These are phyloP conservation scores for Parnassius smintheus DNA, from an alignment of 2,888 invertebrate genomes.

Conservation along the genomic window DNA sequence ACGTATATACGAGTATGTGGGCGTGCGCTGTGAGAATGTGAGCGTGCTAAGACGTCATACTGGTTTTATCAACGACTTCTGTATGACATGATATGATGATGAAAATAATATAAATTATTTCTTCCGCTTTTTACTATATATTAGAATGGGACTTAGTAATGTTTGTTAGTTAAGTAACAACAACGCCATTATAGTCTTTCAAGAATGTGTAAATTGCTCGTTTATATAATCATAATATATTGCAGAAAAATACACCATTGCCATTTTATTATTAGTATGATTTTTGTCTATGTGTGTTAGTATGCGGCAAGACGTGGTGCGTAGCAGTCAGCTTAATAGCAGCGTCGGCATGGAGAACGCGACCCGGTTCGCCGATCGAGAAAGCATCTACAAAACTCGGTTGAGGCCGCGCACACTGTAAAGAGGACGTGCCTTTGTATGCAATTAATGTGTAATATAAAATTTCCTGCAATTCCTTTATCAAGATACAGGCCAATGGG, in stretches of 20 bases:
- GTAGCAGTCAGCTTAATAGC: conserved; percentile 42
- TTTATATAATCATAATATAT: too few species aligned
- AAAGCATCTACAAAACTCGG: conserved; percentile 81
- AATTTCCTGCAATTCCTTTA: conserved; percentile 24
- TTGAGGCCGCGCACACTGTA: conserved; percentile 71
- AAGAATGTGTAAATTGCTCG: too few species aligned
- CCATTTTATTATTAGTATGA: conserved; percentile 17
- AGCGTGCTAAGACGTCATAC: not conserved
- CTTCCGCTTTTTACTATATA: too few species aligned
- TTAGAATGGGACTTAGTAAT: too few species aligned
- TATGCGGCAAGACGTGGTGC: conserved; percentile 35
- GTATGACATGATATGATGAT: not conserved
- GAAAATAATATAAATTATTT: not conserved
- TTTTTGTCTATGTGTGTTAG: conserved; percentile 42
- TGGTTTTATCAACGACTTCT: not conserved
- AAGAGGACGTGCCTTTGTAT: conserved; percentile 70
- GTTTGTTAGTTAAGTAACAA: too few species aligned
- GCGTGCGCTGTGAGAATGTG: not conserved
- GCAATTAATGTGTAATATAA: conserved; percentile 34
- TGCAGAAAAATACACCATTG: not conserved
- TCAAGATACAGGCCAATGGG: conserved; percentile 5
- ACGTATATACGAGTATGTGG: conserved; percentile 2
- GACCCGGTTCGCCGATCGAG: conserved; percentile 79
- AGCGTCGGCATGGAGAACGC: conserved; percentile 74
- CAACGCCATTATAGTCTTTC: too few species aligned